These are phyloP conservation scores for Apteryx mantelli DNA, from an alignment of 2,113 vertebrate species.

Conservation along the genomic window DNA sequence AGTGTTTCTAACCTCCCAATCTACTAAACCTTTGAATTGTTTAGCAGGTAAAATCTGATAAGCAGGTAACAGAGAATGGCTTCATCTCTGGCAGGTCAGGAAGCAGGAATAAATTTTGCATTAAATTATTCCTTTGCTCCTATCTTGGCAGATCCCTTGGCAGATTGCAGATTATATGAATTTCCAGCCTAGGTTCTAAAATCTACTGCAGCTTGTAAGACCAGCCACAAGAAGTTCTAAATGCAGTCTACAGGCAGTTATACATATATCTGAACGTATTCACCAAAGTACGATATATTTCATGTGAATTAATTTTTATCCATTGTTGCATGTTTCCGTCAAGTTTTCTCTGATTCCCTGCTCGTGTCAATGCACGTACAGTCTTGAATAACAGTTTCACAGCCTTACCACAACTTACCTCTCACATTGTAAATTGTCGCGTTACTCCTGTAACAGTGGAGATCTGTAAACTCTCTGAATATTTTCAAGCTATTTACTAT, in stretches of 20 bases:
- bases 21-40: not conserved
- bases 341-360: not conserved
- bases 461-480: too few relatives aligned
- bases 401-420: not conserved
- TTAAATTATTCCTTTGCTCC: not conserved
- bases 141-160: not conserved
- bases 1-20: not conserved
- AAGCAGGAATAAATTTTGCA: not conserved
- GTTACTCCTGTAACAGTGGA: too few relatives aligned
- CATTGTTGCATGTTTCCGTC: not conserved
- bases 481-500: too few relatives aligned
- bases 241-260: not conserved
- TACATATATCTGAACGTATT: not conserved
- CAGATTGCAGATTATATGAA: not conserved
- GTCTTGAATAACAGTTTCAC: not conserved
- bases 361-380: not conserved
- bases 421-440: not conserved
- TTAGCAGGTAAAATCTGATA: not conserved
- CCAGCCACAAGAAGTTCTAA: not conserved
- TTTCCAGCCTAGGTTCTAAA: not conserved
- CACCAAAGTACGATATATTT: not conserved
- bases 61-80: not conserved
- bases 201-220: not conserved
- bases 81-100: not conserved
- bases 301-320: not conserved